phyloP scores from a whole-genome alignment of 2,113 vertebrate species.

The Eudorcas thomsonii region DNA sequence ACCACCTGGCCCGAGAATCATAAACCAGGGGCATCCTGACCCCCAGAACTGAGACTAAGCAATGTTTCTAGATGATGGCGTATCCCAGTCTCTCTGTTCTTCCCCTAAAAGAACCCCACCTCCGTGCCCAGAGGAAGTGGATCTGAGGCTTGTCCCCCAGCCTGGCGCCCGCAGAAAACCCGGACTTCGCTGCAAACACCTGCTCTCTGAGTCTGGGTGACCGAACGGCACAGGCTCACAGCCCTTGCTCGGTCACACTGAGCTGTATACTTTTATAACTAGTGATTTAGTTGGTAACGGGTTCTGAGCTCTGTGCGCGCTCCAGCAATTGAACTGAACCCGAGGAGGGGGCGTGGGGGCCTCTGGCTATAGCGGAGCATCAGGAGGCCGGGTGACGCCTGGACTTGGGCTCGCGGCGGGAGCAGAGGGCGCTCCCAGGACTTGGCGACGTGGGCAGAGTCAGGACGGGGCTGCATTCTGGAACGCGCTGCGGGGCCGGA shows the following conservation, averaged over 20 bases:
- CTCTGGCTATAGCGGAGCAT: not conserved
- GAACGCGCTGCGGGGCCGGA: not conserved
- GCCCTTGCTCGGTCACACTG: not conserved
- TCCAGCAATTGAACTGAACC: not conserved
- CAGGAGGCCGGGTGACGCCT: not conserved
- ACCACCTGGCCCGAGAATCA: not conserved
- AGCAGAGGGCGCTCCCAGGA: fast-evolving
- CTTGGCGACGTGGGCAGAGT: not conserved
- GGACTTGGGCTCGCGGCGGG: fast-evolving
- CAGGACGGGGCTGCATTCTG: not conserved
- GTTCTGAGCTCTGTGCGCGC: not conserved
- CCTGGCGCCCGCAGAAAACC: not conserved
- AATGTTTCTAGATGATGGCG: not conserved
- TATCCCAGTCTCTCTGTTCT: not conserved
- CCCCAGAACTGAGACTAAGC: not conserved
- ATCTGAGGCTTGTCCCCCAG: not conserved
- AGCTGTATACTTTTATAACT: not conserved
- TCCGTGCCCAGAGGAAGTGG: not conserved
- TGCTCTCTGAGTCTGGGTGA: too few relatives aligned
- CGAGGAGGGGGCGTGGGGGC: too few relatives aligned
- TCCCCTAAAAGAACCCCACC: not conserved
- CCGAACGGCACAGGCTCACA: not conserved
- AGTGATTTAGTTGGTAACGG: not conserved
- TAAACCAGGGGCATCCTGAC: not conserved
- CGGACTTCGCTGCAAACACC: too few relatives aligned